Evolutionary conservation across 2,113 vertebrate species (phyloP), one percentile per base, ranked within the genome.

Genomic region (Toxotes chatareus): DNA sequence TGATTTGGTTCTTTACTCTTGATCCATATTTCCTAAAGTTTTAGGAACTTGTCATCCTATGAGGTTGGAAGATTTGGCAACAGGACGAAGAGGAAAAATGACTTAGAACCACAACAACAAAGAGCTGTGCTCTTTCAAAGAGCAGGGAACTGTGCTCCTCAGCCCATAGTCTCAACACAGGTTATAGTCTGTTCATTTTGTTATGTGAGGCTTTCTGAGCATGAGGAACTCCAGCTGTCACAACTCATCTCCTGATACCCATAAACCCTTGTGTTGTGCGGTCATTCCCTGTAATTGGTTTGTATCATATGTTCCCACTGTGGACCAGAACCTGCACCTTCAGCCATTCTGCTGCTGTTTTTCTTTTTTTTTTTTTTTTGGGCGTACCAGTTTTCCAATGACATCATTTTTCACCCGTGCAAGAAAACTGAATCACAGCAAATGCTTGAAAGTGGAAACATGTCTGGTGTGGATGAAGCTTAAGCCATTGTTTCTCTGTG

Each of bases 211-310:
- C 67, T 89, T 82, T 60, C 68, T 40, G 70, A 75, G 72, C 38
- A 47, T 1, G 13, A 77, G 67, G 56, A 77, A 73, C 77, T 79
- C 57, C 75, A 67, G 73, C 71, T 88, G 85, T 78, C 80, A 87
- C 53, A 72, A 70, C 19, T n/a, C 53, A 60, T 79, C 73, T 74
- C 78, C 77, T 63, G 79, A 57, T 27, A 49, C 82, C 78, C 73
- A 42, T 51, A 87, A 91, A 86, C 47, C 73, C 44, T 38, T 34
- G 63, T 60, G 66, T 76, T 82, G 75, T 40, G 67, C 21, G 21
- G 42, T 79, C 85, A 72, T 77, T 82, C 74, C 46, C 67, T 42
- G 61, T 79, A 84, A 79, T 83, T 87, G 78, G 64, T 85, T 79
- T 72, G 67, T 75, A 76, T 87, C 75, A 79, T 75, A 72, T 78